phyloP scores from a whole-genome alignment of 1,140 invertebrate species.

The Macrosteles quadrilineatus region DNA sequence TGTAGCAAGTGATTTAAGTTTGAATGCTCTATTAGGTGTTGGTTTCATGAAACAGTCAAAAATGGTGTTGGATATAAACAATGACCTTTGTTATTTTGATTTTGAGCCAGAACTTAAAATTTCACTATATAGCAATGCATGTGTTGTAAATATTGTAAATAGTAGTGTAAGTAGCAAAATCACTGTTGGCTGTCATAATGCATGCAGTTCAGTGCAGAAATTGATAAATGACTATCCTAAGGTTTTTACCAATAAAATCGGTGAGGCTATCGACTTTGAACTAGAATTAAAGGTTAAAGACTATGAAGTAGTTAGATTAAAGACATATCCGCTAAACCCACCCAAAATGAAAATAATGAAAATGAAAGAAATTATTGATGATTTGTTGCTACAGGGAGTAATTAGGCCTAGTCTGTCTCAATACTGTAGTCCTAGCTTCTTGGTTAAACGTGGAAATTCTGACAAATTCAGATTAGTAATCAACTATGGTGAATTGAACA shows the following conservation, averaged over 20 bases:
- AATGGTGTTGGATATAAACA: neutral
- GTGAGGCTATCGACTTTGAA: neutral
- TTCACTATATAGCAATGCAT: neutral
- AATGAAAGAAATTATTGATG: neutral
- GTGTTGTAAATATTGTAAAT: too few species aligned
- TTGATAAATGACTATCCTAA: neutral
- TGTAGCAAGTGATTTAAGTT: neutral
- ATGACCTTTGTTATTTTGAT: neutral
- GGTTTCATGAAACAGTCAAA: neutral
- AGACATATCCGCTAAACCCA: neutral
- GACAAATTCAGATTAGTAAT: constrained; percentile 4
- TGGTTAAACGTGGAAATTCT: neutral
- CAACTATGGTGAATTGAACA: neutral
- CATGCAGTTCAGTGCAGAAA: neutral
- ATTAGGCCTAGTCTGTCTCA: neutral
- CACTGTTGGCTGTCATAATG: neutral
- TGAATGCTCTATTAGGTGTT: neutral
- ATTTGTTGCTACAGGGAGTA: neutral
- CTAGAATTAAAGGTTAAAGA: neutral
- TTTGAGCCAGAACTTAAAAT: neutral
- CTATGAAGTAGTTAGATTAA: neutral
- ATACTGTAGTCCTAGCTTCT: neutral
- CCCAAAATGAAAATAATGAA: neutral
- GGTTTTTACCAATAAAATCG: neutral
- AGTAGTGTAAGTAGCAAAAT: neutral